Evolutionary conservation across 2,797 vertebrate species (phyloP), one percentile per base, ranked within the genome.

Genomic region (Thunnus albacares): DNA sequence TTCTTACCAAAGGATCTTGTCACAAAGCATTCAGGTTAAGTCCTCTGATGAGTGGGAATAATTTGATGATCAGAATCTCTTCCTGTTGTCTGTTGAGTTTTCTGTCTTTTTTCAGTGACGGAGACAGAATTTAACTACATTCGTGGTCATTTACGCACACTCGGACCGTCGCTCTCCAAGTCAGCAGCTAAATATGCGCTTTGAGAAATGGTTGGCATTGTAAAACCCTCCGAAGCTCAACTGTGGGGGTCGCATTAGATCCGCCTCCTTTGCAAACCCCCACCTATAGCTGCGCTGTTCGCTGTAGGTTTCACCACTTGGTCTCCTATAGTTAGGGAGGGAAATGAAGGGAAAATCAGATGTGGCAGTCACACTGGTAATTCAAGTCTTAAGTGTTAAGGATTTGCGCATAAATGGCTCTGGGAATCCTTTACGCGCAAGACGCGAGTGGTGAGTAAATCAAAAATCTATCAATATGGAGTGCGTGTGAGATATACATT

Each of bases 161-260:
- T 56, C 12, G 55, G 49, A 56, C 12, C 18, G 65, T 81, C 60
- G 61, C 78, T 81, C 77, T 67, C 38, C 22, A 49, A 35, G 30
- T 6, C 52, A 28, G 71, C 56, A n/a, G 77, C 77, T 35, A 5
- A 71, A 70, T 77, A 72, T 77, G 84, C 74, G 75, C 75, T 75
- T 67, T 14, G 45, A 67, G 88, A 83, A 88, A 79, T 67, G 83
- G 22, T 86, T 51, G 56, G 87, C 84, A 87, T 90, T 81, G 86
- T 89, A 83, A 80, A 89, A 57, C 12, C 75, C 53, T 64, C 15
- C 20, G 41, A 18, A 66, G 68, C 75, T 62, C 41, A 6, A 61
- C 75, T 70, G 86, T 91, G 93, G 93, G 92, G 93, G 92, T 94
- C 88, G 90, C 60, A 1, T 68, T 78, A 38, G 90, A 75, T 81